Conservation (phyloP, 2,888 invertebrate genomes). For the Caenorhabditis becei region DNA sequence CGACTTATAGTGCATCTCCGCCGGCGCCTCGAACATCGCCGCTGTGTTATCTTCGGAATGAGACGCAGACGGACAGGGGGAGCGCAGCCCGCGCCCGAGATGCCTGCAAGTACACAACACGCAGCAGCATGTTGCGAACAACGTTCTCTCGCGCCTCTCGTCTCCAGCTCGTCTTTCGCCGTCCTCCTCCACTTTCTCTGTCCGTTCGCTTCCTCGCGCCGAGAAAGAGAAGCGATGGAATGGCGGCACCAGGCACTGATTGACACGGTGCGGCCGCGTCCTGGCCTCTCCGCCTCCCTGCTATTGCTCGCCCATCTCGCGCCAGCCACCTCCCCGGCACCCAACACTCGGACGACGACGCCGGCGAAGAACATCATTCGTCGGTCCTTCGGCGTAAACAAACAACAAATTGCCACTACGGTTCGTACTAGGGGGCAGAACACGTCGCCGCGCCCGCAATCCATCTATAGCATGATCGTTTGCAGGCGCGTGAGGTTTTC, state of each 20-base stretch:
- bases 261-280: slow-evolving; percentile 55
- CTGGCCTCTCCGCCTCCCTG: slow-evolving; percentile 36
- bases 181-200: slow-evolving; percentile 35
- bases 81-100: slow-evolving; percentile 18
- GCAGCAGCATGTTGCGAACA: slow-evolving; percentile 57
- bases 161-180: slow-evolving; percentile 32
- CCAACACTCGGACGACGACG: slow-evolving; percentile 47
- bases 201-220: slow-evolving; percentile 43
- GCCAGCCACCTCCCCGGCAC: slow-evolving; percentile 38
- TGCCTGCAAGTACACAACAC: slow-evolving; percentile 53
- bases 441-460: slow-evolving; percentile 15
- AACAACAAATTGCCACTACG: slow-evolving; percentile 56
- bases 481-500: not conserved
- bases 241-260: slow-evolving; percentile 60
- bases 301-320: slow-evolving; percentile 43
- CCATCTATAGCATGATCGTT: slow-evolving; percentile 37
- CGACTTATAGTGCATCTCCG: slow-evolving; percentile 54
- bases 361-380: slow-evolving; percentile 54
- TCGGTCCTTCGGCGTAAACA: slow-evolving; percentile 40
- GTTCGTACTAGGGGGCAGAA: slow-evolving; percentile 49
- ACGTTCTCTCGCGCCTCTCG: slow-evolving; percentile 53
- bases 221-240: slow-evolving; percentile 44
- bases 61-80: slow-evolving; percentile 31
- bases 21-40: slow-evolving; percentile 41
- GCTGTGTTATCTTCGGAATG: not conserved